Base-by-base conservation (phyloP, 2,113 vertebrate species). In the Protobothrops flavoviridis region DNA sequence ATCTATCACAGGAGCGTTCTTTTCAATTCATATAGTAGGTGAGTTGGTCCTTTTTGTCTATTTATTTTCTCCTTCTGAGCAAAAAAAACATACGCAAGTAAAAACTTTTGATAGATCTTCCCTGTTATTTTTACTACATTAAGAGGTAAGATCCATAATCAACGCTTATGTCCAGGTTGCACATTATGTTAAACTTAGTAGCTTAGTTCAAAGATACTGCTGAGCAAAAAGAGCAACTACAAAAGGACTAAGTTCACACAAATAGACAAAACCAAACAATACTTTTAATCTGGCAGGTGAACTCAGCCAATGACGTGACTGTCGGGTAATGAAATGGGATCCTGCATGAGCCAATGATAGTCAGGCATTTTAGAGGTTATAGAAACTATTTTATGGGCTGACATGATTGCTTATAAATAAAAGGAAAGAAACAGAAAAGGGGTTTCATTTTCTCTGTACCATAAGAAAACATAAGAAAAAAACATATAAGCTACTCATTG, bases 1-100 rank as follows among this genome's bases (percentile, higher is more conserved):
- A 4, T 94, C 85, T 93, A 89, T 39, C 88, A 48, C n/a, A 92
- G 88, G 48, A 33, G 33, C 91, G 95, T 48, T 74, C 10, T 91
- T 94, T 94, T 69, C 85, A 91, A 0, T n/a, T 6, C 74, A 64
- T 81, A 15, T 87, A 39, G n/a, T 43, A 48, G 81, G 56, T 55
- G 17, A 52, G 64, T 87, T 87, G 88, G 90, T 39, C 88, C 26
- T 87, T 86, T 50, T n/a, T 74, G 20, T n/a, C 69, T 89, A 29
- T 91, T 74, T 91, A 20, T 91, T 87, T 85, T 33, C 13, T 94
- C 33, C 45, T 39, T 57, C 85, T 39, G 21, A 90, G 52, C 17
- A 48, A 55, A 26, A 26, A 39, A 13, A 69, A 90, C 12, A 64
- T 69, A 81, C 85, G 39, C 24, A 88, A 48, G n/a, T 4, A 90